Evolutionary conservation across 2,797 vertebrate genomes (phyloP).

Genomic region (Spinus olivaceus): DNA sequence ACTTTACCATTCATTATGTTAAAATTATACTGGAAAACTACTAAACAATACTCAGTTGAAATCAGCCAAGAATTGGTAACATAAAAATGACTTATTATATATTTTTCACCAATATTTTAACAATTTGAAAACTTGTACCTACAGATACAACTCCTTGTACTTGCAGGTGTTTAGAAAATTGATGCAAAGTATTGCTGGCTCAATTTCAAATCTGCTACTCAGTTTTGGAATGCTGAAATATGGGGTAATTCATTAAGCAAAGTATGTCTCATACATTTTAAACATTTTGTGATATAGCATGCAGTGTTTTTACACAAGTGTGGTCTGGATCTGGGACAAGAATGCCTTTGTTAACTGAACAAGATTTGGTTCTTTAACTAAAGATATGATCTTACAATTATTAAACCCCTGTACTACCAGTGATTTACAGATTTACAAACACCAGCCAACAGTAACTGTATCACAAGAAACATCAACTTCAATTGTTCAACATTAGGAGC

Average conservation of each 20-base stretch:
- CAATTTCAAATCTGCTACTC: constrained; percentile 32
- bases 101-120: background rate
- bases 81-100: background rate
- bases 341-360: background rate
- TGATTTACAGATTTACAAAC: background rate
- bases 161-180: constrained; percentile 35
- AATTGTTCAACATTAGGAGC: background rate
- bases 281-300: constrained; percentile 54
- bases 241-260: background rate
- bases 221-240: constrained; percentile 27
- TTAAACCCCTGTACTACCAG: background rate
- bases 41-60: background rate
- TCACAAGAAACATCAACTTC: background rate
- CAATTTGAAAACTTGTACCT: background rate
- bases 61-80: background rate
- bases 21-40: background rate
- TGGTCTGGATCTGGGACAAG: background rate
- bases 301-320: constrained; percentile 27
- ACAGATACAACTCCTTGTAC: background rate
- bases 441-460: background rate
- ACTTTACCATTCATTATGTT: background rate
- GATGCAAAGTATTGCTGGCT: constrained; percentile 4
- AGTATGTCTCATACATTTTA: constrained; percentile 27
- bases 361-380: background rate
- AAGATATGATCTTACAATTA: background rate